Evolutionary conservation across 2,797 vertebrate species (phyloP).

Genomic region (Lithobates pipiens): DNA sequence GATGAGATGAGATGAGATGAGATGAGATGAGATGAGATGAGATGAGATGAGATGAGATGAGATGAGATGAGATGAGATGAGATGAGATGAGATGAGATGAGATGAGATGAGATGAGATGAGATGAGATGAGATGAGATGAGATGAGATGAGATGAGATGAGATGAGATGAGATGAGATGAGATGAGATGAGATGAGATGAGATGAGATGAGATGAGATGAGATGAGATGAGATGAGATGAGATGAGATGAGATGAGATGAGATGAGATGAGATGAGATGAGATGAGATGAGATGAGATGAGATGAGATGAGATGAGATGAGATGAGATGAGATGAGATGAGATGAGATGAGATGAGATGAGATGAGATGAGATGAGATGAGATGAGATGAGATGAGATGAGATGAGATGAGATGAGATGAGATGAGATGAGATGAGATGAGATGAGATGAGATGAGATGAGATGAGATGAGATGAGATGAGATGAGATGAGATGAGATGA

Average conservation of each 20-base stretch:
- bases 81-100: neutral
- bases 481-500: conserved; percentile 25
- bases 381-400: too few species aligned
- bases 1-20: neutral
- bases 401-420: neutral
- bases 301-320: neutral
- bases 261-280: neutral
- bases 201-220: neutral
- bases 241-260: neutral
- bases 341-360: too few species aligned
- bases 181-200: neutral
- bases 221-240: too few species aligned
- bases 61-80: neutral
- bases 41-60: neutral
- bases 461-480: conserved; percentile 32
- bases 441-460: conserved; percentile 33
- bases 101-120: neutral
- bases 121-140: neutral
- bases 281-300: neutral
- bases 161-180: neutral
- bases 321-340: neutral
- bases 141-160: neutral
- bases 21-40: neutral
- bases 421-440: conserved; percentile 30
- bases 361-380: too few species aligned